Base-by-base conservation (phyloP, 2,888 invertebrate genomes). In the Lymantria monacha region DNA sequence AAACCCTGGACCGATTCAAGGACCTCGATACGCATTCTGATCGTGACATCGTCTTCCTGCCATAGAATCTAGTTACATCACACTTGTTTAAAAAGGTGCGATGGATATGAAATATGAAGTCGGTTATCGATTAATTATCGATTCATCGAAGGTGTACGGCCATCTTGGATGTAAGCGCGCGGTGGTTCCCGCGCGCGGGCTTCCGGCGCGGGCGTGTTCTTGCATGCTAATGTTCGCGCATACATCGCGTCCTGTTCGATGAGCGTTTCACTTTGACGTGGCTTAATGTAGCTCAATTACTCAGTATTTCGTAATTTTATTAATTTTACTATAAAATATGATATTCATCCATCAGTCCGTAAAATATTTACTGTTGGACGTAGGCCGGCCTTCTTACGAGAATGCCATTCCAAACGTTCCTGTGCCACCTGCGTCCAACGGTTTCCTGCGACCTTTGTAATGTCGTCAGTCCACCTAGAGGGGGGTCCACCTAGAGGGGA, bases 101-200 rank as follows among this genome's bases (percentile, higher is more conserved):
- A 77, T 79, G 78, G 79, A 83, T 84, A 81, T 69, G 80, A 88
- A 87, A 86, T 89, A 88, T 88, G 86, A 87, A 88, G 86, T 88
- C 83, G 81, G 80, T 83, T 85, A 84, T 88, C 83, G 77, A 72
- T 84, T 87, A 85, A 90, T 91, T 90, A 89, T 88, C 81, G 87
- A 89, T 90, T 90, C 85, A 84, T 81, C 73, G 83, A 80, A 79
- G 79, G 81, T 85, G 71, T 81, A 78, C 77, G 74, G 87, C 88
- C 89, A 90, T 88, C 76, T 87, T 88, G 88, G 83, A 79, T 85
- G 79, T 81, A 74, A 81, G 82, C 80, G 79, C 75, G 77, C 82
- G 80, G 82, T 83, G 83, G 84, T 87, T 89, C 79, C 79, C 79
- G 79, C 76, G 82, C 75, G 76, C 82, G 86, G 86, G 82, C 86